Percentiles rank a stretch among this genome's conserved stretches.
phyloP scores from a whole-genome alignment of 1,140 invertebrate genomes.

The Eulimnadia texana region DNA sequence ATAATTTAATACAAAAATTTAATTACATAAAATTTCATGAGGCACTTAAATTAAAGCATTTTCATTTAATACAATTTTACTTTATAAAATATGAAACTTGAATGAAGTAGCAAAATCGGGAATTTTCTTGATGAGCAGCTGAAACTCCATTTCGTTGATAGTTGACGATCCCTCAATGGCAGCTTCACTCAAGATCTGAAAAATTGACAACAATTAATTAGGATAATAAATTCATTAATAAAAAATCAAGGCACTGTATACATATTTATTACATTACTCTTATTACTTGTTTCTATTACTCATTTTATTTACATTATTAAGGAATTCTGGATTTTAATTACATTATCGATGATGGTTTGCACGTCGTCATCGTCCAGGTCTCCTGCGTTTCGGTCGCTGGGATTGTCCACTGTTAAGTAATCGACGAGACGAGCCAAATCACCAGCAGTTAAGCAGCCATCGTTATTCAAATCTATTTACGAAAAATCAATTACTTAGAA shows the following conservation, averaged over 20 bases:
- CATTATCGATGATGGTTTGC: neutral
- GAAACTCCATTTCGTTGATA: conserved; percentile 38
- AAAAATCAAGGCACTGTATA: too few relatives aligned
- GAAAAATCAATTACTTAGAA: too few relatives aligned
- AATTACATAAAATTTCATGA: too few relatives aligned
- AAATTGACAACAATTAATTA: conserved; percentile 29
- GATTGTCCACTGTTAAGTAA: conserved; percentile 27
- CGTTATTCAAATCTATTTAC: conserved; percentile 39
- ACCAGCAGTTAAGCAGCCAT: conserved; percentile 36
- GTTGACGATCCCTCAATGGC: conserved; percentile 35
- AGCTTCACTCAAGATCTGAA: conserved; percentile 41
- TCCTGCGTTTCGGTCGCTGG: conserved; percentile 18
- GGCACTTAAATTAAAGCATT: too few relatives aligned
- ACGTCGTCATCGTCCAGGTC: neutral
- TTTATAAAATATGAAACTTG: neutral
- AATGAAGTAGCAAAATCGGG: conserved; percentile 41
- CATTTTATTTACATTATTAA: too few relatives aligned
- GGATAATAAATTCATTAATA: conserved; percentile 19
- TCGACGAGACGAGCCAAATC: conserved; percentile 39
- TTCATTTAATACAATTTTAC: too few relatives aligned
- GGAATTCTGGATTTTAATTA: too few relatives aligned
- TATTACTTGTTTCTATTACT: conserved; percentile 23
- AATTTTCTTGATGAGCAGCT: conserved; percentile 38
- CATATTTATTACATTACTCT: conserved; percentile 15
- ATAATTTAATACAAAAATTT: too few relatives aligned